A percentile compares a stretch with the other conserved stretches of the same genome.
phyloP scores from a whole-genome alignment of 2,888 invertebrate species.

The Acrobasis suavella region DNA sequence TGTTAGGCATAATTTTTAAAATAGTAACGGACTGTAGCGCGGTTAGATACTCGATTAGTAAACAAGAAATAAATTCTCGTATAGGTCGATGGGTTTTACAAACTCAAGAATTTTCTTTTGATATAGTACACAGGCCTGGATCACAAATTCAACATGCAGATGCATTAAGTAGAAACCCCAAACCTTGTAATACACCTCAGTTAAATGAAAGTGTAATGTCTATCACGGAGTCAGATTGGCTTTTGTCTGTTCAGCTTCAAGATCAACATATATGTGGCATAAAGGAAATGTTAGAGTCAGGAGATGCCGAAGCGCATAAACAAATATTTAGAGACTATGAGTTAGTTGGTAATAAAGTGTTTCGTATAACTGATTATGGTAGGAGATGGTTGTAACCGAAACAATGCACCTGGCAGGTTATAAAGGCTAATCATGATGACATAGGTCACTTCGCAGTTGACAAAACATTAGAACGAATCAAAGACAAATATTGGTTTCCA shows the following conservation, averaged over 20 bases:
- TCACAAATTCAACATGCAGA: slow-evolving; percentile 40
- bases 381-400: slow-evolving; percentile 38
- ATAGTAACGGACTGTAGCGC: slow-evolving; percentile 41
- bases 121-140: slow-evolving; percentile 40
- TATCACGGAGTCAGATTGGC: slow-evolving; percentile 31
- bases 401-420: slow-evolving; percentile 33
- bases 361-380: slow-evolving; percentile 28
- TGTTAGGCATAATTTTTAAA: slow-evolving; percentile 35
- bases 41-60: slow-evolving; percentile 36
- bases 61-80: slow-evolving; percentile 39
- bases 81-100: slow-evolving; percentile 46
- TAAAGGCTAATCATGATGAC: slow-evolving; percentile 37
- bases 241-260: slow-evolving; percentile 30
- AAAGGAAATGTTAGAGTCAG: slow-evolving; percentile 28
- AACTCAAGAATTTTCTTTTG: slow-evolving; percentile 40
- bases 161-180: slow-evolving; percentile 32
- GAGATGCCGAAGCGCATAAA: slow-evolving; percentile 28
- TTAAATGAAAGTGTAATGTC: slow-evolving; percentile 22
- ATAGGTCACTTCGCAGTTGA: slow-evolving; percentile 40
- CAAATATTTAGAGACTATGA: slow-evolving; percentile 31
- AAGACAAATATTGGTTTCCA: slow-evolving; percentile 36
- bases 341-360: slow-evolving; percentile 29
- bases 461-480: slow-evolving; percentile 36
- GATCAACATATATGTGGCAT: slow-evolving; percentile 27
- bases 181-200: background rate